Evolutionary conservation across 1,140 invertebrate species (phyloP), one percentile per base, ranked within the genome.

Genomic region (Mizuhopecten yessoensis): DNA sequence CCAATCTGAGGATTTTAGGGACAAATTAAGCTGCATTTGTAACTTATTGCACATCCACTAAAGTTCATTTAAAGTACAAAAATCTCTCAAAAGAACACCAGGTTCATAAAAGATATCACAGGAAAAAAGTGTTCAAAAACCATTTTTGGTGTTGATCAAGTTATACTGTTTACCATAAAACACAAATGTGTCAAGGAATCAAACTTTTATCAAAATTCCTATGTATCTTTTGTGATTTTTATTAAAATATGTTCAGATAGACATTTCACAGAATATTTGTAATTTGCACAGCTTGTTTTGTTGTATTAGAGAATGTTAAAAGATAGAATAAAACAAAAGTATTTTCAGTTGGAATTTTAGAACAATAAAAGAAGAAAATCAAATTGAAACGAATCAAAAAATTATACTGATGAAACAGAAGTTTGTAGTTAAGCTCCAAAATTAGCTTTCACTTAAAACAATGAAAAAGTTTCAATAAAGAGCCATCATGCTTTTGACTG

Each of bases 321-420:
- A 75, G 57, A 75, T 3, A 75, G 57, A 75, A 75, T 75, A 75
- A 75, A 75, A 75, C 57, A 75, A 75, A 75, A 9, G 17, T 75
- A 75, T 75, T 75, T 75, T 75, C 57, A 75, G 57, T 75, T 75
- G 57, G 57, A 75, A 75, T 75, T 75, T 75, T 75, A 75, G 57
- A 75, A 75, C 57, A 75, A 75, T 75, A 75, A 75, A 75, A 75
- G 57, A 23, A 29, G 23, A 2, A 45, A 45, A 45, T 10, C 42
- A 45, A 45, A 39, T 39, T 39, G 45, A 49, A 49, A 49, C 45
- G 20, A 49, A 75, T n/a, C 23, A 9, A 75, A 75, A 75, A 75
- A 75, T 9, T 17, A n/a, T 29, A 75, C 23, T 75, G 57, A 75
- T 45, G 23, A 29, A 75, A 75, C n/a, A 17, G 57, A 75, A 49